Evolutionary conservation across 2,113 vertebrate genomes (phyloP), one percentile per base, ranked within the genome.

Genomic region (Eidolon helvum): DNA sequence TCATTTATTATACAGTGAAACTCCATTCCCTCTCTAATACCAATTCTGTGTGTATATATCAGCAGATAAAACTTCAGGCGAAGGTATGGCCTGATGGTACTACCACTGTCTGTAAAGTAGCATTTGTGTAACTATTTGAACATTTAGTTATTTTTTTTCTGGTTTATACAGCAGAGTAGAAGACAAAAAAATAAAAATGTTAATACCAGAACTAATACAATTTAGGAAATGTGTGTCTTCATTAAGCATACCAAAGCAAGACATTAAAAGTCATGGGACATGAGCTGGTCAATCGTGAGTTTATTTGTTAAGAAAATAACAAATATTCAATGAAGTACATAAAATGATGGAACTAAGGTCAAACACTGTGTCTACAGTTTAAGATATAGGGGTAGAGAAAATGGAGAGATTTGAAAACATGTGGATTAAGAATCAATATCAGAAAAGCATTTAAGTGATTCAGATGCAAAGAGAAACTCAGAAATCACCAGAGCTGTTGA

Each of bases 381-480:
- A n/a, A 80, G 40, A 53, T 61, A 1, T 2, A 22, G 19, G 9
- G 11, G 0, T 53, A 66, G 14, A 33, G 40, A 87, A 77, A 94
- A 87, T n/a, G 26, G 35, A 92, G 48, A 82, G 40, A 65, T 14
- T 12, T 28, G 3, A 74, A 68, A 87, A 96, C 75, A 15, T 71
- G 24, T 71, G 35, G 40, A 63, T 78, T 43, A 61, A 24, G 19
- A 89, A 83, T 77, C n/a, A 57, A 59, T 72, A 94, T 45, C 45
- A 94, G 45, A 75, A 96, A 90, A 87, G 84, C 19, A 38, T 59
- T 16, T 53, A 71, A 72, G 57, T 48, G 26, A 96, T 55, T 94
- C 45, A 59, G 12, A 63, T 35, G 10, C 43, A 90, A 79, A 84
- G 30, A 72, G 33, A 84, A 94, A 90, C 55, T 75, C n/a, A 28